Conservation (phyloP, 2,888 invertebrate species). For the Plagiodera versicolora region DNA sequence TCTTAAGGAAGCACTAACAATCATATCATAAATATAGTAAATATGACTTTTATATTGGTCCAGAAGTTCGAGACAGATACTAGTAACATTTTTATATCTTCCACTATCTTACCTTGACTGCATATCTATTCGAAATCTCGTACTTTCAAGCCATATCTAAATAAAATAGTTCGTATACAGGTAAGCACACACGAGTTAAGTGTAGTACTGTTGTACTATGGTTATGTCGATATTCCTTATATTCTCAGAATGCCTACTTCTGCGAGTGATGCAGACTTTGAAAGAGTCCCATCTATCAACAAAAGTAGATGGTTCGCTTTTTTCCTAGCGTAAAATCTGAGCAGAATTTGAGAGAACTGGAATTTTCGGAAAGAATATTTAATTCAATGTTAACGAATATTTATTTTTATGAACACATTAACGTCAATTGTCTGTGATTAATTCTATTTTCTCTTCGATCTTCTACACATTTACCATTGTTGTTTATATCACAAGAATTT, state of each 20-base stretch:
- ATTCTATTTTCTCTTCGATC: constrained; percentile 14
- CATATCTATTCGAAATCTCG: no score
- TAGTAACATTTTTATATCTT: not conserved
- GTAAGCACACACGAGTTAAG: no score
- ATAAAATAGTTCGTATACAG: no score
- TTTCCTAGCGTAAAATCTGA: not conserved
- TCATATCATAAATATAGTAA: constrained; percentile 5
- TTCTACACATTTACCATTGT: constrained; percentile 18
- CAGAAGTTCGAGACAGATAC: not conserved
- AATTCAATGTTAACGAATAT: no score
- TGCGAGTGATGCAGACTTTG: not conserved
- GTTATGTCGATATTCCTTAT: no score
- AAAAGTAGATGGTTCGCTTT: not conserved
- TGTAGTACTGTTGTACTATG: no score
- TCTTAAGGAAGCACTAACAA: constrained; percentile 7
- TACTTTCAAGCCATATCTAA: no score
- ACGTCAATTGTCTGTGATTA: constrained; percentile 29
- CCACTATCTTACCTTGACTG: not conserved
- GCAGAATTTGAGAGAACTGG: not conserved
- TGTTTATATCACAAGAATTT: constrained; percentile 17
- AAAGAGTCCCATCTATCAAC: not conserved
- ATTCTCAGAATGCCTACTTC: no score
- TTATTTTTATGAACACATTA: constrained; percentile 18
- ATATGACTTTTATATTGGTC: not conserved
- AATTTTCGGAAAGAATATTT: no score